These are phyloP conservation scores for Heliocidaris tuberculata DNA, from an alignment of 35 echinoderm and acorn worm genomes.

Conservation along the genomic window DNA sequence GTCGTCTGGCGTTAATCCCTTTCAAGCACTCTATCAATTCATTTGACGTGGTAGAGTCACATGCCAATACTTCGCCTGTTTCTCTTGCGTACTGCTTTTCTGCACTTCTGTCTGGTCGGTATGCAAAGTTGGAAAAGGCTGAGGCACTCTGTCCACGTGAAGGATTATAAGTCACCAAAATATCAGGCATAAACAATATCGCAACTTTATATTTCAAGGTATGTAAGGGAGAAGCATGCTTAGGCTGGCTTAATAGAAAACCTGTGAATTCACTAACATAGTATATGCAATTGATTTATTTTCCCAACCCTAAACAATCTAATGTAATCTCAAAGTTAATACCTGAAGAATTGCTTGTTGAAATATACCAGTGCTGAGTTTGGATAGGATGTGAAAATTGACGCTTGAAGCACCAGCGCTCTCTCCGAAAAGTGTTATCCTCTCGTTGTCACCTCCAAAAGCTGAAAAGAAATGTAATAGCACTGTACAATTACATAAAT, in stretches of 20 bases:
- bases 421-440: slow-evolving; percentile 74
- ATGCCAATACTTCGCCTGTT: not conserved
- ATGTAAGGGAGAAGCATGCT: no score
- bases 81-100: not conserved
- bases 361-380: slow-evolving; percentile 41
- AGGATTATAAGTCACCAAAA: no score
- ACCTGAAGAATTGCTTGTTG: slow-evolving; percentile 55
- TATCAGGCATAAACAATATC: no score
- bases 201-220: no score
- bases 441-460: slow-evolving; percentile 75
- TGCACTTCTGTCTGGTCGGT: not conserved
- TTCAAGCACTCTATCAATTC: slow-evolving; percentile 32
- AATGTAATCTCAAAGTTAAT: not conserved
- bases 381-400: slow-evolving; percentile 52
- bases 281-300: no score
- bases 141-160: not conserved
- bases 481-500: no score
- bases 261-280: no score
- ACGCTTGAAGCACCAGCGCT: slow-evolving; percentile 77
- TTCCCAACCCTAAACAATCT: not conserved
- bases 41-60: not conserved
- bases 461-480: slow-evolving; percentile 32
- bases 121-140: slow-evolving; percentile 30
- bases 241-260: no score
- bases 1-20: not conserved